Percentiles rank a stretch among this genome's conserved stretches.
Conservation (phyloP, 2,113 vertebrate species). For the Eurypyga helias region DNA sequence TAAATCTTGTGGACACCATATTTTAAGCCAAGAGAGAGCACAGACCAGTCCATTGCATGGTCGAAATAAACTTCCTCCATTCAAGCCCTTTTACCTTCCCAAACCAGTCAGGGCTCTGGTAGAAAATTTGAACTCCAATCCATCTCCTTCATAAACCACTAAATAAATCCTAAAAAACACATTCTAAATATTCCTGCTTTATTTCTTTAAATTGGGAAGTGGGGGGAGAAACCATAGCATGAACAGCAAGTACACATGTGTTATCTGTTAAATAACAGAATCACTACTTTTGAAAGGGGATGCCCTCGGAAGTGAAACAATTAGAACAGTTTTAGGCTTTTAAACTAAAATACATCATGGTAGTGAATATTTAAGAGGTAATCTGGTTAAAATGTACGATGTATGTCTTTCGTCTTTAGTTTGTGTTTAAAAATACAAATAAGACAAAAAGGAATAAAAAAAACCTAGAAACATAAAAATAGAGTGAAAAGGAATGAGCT, state of each 20-base stretch:
- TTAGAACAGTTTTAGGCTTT: constrained; percentile 54
- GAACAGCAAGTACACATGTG: constrained; percentile 46
- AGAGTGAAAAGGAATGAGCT: not conserved
- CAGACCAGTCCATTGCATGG: not conserved
- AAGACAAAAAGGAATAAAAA: not conserved
- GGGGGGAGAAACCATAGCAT: constrained; percentile 11
- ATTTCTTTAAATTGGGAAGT: constrained; percentile 52
- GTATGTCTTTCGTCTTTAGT: not conserved
- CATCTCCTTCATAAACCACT: not conserved
- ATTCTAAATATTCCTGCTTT: constrained; percentile 29
- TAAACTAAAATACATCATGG: constrained; percentile 48
- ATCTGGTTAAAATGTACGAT: not conserved
- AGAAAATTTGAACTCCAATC: not conserved
- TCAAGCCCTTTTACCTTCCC: not conserved
- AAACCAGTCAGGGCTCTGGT: not conserved
- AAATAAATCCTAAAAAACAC: not conserved
- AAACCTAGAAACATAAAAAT: not conserved
- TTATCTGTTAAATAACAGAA: constrained; percentile 64
- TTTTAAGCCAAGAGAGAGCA: not conserved
- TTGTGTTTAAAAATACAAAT: not conserved
- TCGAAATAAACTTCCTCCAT: not conserved
- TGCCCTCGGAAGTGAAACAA: constrained; percentile 67
- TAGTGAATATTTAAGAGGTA: constrained; percentile 33
- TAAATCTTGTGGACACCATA: not conserved
- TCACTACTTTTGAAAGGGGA: constrained; percentile 58